Evolutionary conservation across 2,888 invertebrate species (phyloP).

Genomic region (Drosophila subquinaria): DNA sequence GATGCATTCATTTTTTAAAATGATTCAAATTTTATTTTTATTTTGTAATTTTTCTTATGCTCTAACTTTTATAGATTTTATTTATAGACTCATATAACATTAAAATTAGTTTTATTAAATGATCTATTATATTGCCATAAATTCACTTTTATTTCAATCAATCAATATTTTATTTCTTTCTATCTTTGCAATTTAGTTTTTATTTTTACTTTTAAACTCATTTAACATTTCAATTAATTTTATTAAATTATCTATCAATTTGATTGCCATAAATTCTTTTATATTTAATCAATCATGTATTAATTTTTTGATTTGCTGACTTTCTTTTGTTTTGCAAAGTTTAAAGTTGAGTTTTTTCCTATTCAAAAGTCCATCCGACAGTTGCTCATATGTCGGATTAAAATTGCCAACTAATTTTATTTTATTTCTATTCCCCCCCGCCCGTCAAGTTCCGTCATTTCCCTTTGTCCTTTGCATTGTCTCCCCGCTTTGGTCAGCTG

Average conservation of each 20-base stretch:
- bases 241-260: too few relatives aligned
- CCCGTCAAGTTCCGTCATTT: not conserved
- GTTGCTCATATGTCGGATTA: constrained; percentile 58
- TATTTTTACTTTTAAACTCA: not conserved
- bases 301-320: not conserved
- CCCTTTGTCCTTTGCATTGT: not conserved
- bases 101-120: not conserved
- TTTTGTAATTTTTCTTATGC: too few relatives aligned
- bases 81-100: not conserved
- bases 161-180: not conserved
- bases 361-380: constrained; percentile 42
- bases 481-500: constrained; percentile 32
- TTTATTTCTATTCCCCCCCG: constrained; percentile 36
- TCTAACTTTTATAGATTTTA: too few relatives aligned
- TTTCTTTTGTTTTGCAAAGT: constrained; percentile 5
- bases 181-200: too few relatives aligned
- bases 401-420: constrained; percentile 60
- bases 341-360: constrained; percentile 10
- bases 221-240: not conserved
- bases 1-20: not conserved
- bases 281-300: not conserved
- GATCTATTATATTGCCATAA: not conserved
- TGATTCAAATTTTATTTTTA: too few relatives aligned
- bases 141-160: not conserved
- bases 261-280: not conserved